A percentile compares a stretch with the other conserved stretches of the same genome.
Evolutionary conservation across 1,140 invertebrate genomes (phyloP).

Genomic region (Ephestia elutella): DNA sequence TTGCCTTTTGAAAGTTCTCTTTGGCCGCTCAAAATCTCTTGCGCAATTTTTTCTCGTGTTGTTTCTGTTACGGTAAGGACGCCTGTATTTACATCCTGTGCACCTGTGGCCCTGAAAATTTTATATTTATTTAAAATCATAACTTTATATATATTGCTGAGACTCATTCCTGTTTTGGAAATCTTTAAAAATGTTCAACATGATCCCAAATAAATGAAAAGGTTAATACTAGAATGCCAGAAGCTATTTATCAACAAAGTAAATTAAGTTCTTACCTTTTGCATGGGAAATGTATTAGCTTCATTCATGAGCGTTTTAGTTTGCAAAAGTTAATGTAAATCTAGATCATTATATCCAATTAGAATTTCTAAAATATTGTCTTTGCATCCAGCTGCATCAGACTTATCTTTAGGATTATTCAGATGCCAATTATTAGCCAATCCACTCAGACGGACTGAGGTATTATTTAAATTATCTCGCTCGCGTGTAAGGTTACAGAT

Average conservation of each 20-base stretch:
- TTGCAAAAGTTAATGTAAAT: conserved; percentile 18
- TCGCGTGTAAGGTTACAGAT: conserved; percentile 58
- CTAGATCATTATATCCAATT: too few species aligned
- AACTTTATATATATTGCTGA: too few species aligned
- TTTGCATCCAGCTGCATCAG: conserved; percentile 12
- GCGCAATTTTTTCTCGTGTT: conserved; percentile 35
- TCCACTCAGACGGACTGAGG: conserved; percentile 48
- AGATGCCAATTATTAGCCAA: conserved; percentile 38
- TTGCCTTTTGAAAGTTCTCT: conserved; percentile 64
- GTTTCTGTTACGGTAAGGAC: conserved; percentile 23
- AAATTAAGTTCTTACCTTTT: too few species aligned
- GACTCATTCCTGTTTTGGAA: too few species aligned
- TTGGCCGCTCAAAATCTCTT: conserved; percentile 33
- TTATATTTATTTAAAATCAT: conserved; percentile 3
- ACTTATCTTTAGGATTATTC: conserved; percentile 29
- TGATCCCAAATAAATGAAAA: too few species aligned
- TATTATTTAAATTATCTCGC: conserved; percentile 57
- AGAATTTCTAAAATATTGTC: neutral
- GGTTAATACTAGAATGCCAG: too few species aligned
- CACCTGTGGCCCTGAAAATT: conserved; percentile 26
- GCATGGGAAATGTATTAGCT: too few species aligned
- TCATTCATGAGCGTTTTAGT: conserved; percentile 28
- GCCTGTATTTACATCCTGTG: conserved; percentile 25
- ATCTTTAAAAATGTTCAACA: too few species aligned
- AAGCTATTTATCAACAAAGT: too few species aligned